Evolutionary conservation across 2,797 vertebrate genomes (phyloP).

Genomic region (Gymnothorax javanicus): DNA sequence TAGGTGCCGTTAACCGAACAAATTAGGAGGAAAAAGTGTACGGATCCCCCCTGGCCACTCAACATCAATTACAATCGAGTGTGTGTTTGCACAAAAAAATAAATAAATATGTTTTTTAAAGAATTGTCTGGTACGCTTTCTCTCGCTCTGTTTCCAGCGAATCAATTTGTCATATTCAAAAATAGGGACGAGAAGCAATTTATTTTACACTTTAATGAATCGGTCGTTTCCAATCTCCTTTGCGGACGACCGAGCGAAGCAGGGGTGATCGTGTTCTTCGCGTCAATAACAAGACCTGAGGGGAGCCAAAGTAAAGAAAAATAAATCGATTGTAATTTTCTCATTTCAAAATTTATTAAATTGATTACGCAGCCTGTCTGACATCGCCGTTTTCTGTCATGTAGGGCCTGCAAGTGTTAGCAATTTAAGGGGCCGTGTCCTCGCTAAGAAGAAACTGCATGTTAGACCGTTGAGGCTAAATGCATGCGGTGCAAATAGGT

Average conservation of each 20-base stretch:
- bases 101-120: conserved; percentile 11
- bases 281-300: conserved; percentile 24
- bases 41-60: conserved; percentile 50
- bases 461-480: background rate
- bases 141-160: conserved; percentile 52
- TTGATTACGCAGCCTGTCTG: conserved; percentile 1
- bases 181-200: conserved; percentile 72
- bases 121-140: conserved; percentile 61
- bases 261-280: conserved; percentile 1
- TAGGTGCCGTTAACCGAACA: conserved; percentile 68
- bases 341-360: conserved; percentile 17
- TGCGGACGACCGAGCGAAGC: conserved; percentile 67
- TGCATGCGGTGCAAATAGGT: background rate
- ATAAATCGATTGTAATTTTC: conserved; percentile 14
- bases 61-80: conserved; percentile 72
- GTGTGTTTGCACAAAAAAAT: conserved; percentile 52
- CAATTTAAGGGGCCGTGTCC: background rate
- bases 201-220: conserved; percentile 76
- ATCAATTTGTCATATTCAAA: conserved; percentile 79
- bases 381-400: background rate
- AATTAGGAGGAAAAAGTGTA: conserved; percentile 64
- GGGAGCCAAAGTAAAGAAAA: background rate
- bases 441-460: background rate
- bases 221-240: conserved; percentile 71
- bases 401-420: background rate